These are phyloP conservation scores for Drosophila subobscura DNA, from an alignment of 1,140 invertebrate species.

Conservation along the genomic window DNA sequence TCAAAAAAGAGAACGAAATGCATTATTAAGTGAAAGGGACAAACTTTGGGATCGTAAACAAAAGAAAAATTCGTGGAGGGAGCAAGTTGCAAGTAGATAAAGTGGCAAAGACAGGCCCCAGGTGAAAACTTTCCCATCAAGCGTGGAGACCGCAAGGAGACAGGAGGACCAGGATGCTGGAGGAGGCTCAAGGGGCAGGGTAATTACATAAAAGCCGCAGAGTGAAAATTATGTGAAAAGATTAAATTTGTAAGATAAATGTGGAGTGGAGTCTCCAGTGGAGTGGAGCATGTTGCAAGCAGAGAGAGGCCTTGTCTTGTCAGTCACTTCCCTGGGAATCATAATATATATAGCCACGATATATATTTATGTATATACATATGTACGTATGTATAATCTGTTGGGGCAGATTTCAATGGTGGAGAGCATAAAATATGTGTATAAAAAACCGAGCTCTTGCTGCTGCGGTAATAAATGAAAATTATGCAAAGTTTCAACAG, in stretches of 20 bases:
- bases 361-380: conserved; percentile 8
- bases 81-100: conserved; percentile 31
- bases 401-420: conserved; percentile 62
- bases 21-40: conserved; percentile 50
- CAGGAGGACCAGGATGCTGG: conserved; percentile 23
- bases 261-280: conserved; percentile 39
- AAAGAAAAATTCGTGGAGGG: conserved; percentile 20
- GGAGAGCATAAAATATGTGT: conserved; percentile 40
- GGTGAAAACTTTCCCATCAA: conserved; percentile 63
- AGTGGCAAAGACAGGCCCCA: conserved; percentile 17
- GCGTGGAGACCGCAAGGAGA: not conserved
- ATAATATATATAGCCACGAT: conserved; percentile 37
- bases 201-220: conserved; percentile 78
- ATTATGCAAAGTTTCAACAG: conserved; percentile 75
- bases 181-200: conserved; percentile 31
- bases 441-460: conserved; percentile 48
- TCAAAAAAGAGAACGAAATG: conserved; percentile 34
- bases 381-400: conserved; percentile 7
- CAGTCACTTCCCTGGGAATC: conserved; percentile 55
- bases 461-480: conserved; percentile 75
- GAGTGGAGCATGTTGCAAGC: conserved; percentile 11
- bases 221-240: conserved; percentile 76
- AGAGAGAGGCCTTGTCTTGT: conserved; percentile 17
- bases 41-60: conserved; percentile 33
- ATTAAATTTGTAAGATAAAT: conserved; percentile 82